Evolutionary conservation across 2,888 invertebrate genomes (phyloP).

Genomic region (Hirudinaria manillensis): DNA sequence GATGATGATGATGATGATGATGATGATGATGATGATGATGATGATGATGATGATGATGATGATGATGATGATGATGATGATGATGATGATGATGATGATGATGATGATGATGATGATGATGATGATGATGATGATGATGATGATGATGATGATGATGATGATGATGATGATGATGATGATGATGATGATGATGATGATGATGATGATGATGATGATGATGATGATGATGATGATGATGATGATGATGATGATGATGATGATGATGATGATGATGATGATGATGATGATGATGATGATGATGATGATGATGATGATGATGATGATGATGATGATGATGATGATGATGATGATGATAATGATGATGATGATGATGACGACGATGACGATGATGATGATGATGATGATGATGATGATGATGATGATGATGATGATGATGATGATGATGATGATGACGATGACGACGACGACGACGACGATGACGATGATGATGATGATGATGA

Average conservation of each 20-base stretch:
- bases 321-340: slow-evolving; percentile 19
- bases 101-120: neutral
- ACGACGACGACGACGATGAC: slow-evolving; percentile 13
- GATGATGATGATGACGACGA: slow-evolving; percentile 13
- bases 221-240: slow-evolving; percentile 21
- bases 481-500: slow-evolving; percentile 20
- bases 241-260: slow-evolving; percentile 7
- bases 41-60: slow-evolving; percentile 7
- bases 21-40: slow-evolving; percentile 7
- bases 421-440: slow-evolving; percentile 16
- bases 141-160: slow-evolving; percentile 22
- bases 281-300: neutral
- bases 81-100: neutral
- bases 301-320: slow-evolving; percentile 8
- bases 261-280: slow-evolving; percentile 7
- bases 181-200: slow-evolving; percentile 21
- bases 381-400: neutral
- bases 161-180: slow-evolving; percentile 6
- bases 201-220: slow-evolving; percentile 23
- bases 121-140: slow-evolving; percentile 9
- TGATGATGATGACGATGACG: slow-evolving; percentile 4
- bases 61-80: slow-evolving; percentile 7
- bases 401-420: slow-evolving; percentile 19
- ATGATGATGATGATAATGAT: slow-evolving; percentile 20
- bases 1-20: slow-evolving; percentile 11